Conservation (phyloP, 2,888 invertebrate genomes). For the Podabrus alpinus region DNA sequence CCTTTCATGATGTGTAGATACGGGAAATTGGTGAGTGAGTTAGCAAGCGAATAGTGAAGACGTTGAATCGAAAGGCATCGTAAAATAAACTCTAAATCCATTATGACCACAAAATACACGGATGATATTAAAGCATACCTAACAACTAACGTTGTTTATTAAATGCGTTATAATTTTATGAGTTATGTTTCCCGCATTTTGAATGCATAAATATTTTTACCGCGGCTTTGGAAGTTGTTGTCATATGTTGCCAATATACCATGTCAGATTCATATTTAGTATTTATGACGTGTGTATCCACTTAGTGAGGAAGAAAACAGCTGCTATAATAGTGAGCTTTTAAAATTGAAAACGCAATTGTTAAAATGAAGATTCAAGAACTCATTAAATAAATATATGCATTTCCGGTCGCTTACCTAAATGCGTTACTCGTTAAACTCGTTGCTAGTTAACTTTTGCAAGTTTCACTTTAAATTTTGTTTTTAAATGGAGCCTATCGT, state of each 20-base stretch:
- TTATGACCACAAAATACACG: conserved; percentile 34
- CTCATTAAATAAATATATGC: conserved; percentile 6
- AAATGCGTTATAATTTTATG: conserved; percentile 38
- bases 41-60: conserved; percentile 6
- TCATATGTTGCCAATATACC: conserved; percentile 38
- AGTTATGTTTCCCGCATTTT: conserved; percentile 45
- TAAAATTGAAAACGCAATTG: conserved; percentile 10
- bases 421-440: conserved; percentile 12
- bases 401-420: conserved; percentile 3
- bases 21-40: not conserved
- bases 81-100: conserved; percentile 23
- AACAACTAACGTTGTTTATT: conserved; percentile 44
- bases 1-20: not conserved
- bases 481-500: conserved; percentile 23
- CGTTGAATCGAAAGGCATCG: conserved; percentile 1
- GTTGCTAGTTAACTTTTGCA: not conserved
- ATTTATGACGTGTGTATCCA: conserved; percentile 46
- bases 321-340: conserved; percentile 29
- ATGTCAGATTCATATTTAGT: conserved; percentile 39
- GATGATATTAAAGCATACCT: conserved; percentile 33
- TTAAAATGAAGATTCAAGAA: conserved; percentile 8
- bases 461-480: conserved; percentile 8
- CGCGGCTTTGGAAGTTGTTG: conserved; percentile 22
- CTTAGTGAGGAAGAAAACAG: conserved; percentile 42
- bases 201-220: conserved; percentile 36